Percentiles rank a stretch among this genome's conserved stretches.
Conservation (phyloP, 2,797 vertebrate genomes). For the Halcyon badia region DNA sequence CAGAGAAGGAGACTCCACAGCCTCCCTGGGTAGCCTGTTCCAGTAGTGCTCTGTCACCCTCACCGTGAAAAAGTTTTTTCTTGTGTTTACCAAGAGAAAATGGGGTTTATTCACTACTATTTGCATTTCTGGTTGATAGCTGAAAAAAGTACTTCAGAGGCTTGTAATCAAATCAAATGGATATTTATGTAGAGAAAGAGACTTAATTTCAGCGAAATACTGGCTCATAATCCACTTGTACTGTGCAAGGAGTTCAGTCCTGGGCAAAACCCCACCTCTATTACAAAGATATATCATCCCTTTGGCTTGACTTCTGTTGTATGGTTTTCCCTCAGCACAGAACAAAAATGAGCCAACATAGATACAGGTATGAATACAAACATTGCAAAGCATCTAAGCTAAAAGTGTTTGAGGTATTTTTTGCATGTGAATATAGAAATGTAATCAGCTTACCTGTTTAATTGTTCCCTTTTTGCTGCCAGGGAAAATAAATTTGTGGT, state of each 20-base stretch:
- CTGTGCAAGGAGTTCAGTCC: neutral
- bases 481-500: slow-evolving; percentile 35
- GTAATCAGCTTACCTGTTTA: neutral
- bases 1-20: too few relatives aligned
- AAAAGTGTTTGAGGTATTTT: neutral
- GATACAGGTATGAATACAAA: neutral
- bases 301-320: neutral
- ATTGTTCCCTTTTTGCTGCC: slow-evolving; percentile 20
- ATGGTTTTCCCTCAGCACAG: neutral
- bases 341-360: slow-evolving; percentile 4
- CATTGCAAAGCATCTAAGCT: neutral
- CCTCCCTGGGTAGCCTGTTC: too few relatives aligned
- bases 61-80: too few relatives aligned
- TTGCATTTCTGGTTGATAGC: neutral
- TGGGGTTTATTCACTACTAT: neutral
- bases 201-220: neutral
- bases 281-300: neutral
- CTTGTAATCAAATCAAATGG: neutral
- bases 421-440: neutral
- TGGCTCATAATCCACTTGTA: neutral
- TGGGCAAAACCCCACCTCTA: neutral
- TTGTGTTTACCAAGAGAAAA: neutral
- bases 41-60: too few relatives aligned
- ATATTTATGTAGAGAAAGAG: neutral
- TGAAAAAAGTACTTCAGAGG: neutral